Evolutionary conservation across 2,888 invertebrate genomes (phyloP).

Genomic region (Agrotis exclamationis): DNA sequence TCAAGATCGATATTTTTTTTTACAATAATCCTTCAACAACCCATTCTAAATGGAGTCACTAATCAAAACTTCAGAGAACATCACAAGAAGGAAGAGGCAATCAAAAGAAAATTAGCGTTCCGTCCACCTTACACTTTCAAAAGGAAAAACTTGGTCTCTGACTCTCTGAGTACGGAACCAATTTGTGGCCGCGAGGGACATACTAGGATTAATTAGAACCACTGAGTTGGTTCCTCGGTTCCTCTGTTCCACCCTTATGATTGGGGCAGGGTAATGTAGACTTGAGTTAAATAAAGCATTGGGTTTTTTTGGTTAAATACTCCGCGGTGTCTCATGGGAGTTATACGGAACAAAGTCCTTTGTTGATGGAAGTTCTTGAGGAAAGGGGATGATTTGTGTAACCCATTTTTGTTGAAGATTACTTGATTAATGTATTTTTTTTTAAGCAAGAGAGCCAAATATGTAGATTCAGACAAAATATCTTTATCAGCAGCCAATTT

Average conservation of each 20-base stretch:
- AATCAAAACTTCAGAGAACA: conserved; percentile 74
- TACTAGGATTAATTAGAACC: conserved; percentile 83
- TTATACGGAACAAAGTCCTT: conserved; percentile 1
- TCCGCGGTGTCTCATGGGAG: conserved; percentile 6
- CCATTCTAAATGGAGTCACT: conserved; percentile 63
- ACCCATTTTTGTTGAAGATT: neutral
- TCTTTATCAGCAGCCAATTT: no score
- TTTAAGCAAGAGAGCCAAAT: no score
- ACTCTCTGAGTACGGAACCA: conserved; percentile 69
- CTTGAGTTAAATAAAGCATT: conserved; percentile 53
- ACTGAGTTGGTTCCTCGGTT: conserved; percentile 62
- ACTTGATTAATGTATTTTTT: neutral
- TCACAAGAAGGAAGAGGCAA: conserved; percentile 72
- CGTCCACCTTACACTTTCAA: conserved; percentile 76
- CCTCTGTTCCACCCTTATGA: conserved; percentile 65
- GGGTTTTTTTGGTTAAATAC: conserved; percentile 49
- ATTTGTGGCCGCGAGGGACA: conserved; percentile 78
- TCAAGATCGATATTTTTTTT: conserved; percentile 22
- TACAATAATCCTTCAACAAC: conserved; percentile 26
- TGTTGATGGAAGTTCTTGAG: conserved; percentile 4
- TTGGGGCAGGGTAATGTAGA: conserved; percentile 45
- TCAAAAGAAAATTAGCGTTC: conserved; percentile 83
- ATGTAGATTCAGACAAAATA: no score
- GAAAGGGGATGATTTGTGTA: neutral
- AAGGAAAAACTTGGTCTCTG: conserved; percentile 79